Evolutionary conservation across 1,140 invertebrate species (phyloP), one percentile per base, ranked within the genome.

Genomic region (Drosophila seguyi): DNA sequence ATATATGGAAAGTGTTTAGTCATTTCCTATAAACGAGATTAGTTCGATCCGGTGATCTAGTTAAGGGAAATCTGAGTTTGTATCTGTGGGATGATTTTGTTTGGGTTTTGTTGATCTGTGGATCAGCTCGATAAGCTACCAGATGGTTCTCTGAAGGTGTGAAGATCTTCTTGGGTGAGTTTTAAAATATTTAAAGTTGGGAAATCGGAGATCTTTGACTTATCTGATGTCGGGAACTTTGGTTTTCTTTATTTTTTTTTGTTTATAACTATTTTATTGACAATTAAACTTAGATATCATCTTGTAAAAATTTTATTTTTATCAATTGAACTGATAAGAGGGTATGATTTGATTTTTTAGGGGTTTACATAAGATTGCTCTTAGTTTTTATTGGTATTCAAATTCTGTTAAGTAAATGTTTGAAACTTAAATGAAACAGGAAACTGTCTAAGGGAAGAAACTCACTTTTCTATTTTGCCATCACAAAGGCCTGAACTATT

Each of bases 21-120:
- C 81, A 84, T 85, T 84, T 85, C 76, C 81, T 58, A 84, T 68
- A 60, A 45, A 65, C 58, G 53, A 74, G 67, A 69, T 36, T 25
- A n/a, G 66, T 27, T 73, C 38, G 41, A 57, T 62, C 29, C n/a
- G 47, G 61, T 31, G 62, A 79, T 83, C 80, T 78, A 74, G 68
- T 78, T 57, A 76, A 41, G 45, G 14, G 52, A 42, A 53, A 39
- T 34, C 31, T 34, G 31, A 11, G 18, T 47, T 7, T 47, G 44
- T 16, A 69, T 45, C 68, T 71, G 39, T 56, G 44, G 47, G 48
- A 69, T 14, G 29, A 38, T 71, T 71, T 41, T 48, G 66, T 71
- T 71, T 72, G 65, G 52, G 44, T 72, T 72, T 58, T 67, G 47
- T 78, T 66, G 61, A 78, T 63, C 66, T 75, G 45, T 38, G 29